Base-by-base conservation (phyloP, 1,140 invertebrate species). In the Drosophila leontia region DNA sequence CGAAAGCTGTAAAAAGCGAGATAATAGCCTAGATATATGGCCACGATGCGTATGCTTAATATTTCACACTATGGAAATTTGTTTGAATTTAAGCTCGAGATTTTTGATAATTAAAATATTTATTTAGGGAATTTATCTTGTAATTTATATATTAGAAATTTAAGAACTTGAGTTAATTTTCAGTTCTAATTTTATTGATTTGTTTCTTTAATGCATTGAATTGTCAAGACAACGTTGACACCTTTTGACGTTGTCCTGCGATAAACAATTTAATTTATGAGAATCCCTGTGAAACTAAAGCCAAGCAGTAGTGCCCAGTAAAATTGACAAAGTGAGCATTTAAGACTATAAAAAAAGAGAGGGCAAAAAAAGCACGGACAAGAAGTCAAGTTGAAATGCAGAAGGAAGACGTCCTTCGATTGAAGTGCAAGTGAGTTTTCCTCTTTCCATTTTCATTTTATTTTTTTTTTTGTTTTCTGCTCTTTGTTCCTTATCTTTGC, bases 181-280 rank as follows among this genome's bases (percentile, higher is more conserved):
- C 0, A 29, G 5, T 29, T 29, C 5, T 11, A 26, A 23, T 23
- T 2, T 23, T 23, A 23, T 12, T 15, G 34, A 29, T 48, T 34
- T 32, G 23, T 39, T 29, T 44, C 48, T 55, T 70, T 47, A 34
- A 67, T 56, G 41, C 50, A 56, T 67, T 63, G 39, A 55, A 39
- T 47, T 47, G 48, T 42, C n/a, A 9, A 13, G n/a, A n/a, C n/a
- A n/a, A n/a, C n/a, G n/a, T n/a, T n/a, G n/a, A n/a, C n/a, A n/a
- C n/a, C n/a, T n/a, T 63, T 75, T 7, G 45, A 8, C 19, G 53
- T 72, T 78, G 67, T 81, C 44, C 63, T 62, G 78, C 50, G 81
- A 88, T 81, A 88, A 88, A 88, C 85, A 88, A 90, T 90, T 90
- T 90, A 85, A 90, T 85, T 90, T 90, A 90, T 88, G 81, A 79